Percentiles rank a stretch among this genome's conserved stretches.
Evolutionary conservation across 2,797 vertebrate species (phyloP).

Genomic region (Rhinoraja longicauda): DNA sequence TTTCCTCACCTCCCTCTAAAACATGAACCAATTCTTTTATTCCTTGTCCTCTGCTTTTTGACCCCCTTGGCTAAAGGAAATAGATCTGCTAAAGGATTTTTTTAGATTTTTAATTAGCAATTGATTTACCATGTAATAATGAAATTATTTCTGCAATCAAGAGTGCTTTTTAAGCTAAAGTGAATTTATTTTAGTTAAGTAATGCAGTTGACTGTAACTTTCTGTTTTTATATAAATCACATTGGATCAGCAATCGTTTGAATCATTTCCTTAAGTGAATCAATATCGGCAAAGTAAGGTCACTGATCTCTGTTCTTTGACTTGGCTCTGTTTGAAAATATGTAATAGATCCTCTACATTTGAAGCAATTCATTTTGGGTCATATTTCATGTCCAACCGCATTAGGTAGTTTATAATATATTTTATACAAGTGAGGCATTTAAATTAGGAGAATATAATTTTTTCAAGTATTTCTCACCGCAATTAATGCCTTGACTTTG

Average conservation of each 20-base stretch:
- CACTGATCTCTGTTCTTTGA: conserved; percentile 26
- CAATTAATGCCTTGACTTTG: not conserved
- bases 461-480: too few species aligned
- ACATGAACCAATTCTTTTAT: too few species aligned
- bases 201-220: not conserved
- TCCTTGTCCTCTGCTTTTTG: too few species aligned
- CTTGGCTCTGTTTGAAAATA: conserved; percentile 2
- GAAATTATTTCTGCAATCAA: conserved; percentile 6
- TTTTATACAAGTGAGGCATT: not conserved
- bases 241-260: not conserved
- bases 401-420: not conserved
- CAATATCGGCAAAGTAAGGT: not conserved
- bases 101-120: not conserved
- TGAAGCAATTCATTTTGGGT: not conserved
- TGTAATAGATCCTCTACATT: not conserved
- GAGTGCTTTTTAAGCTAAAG: not conserved
- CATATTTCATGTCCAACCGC: not conserved
- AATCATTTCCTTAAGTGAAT: conserved; percentile 21
- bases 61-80: too few species aligned
- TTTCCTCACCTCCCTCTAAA: too few species aligned
- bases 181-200: not conserved
- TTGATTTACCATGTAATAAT: not conserved
- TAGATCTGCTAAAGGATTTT: not conserved
- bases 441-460: not conserved
- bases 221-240: not conserved